These are phyloP conservation scores for Cranoglanis bouderius DNA, from an alignment of 2,113 vertebrate species.

Conservation along the genomic window DNA sequence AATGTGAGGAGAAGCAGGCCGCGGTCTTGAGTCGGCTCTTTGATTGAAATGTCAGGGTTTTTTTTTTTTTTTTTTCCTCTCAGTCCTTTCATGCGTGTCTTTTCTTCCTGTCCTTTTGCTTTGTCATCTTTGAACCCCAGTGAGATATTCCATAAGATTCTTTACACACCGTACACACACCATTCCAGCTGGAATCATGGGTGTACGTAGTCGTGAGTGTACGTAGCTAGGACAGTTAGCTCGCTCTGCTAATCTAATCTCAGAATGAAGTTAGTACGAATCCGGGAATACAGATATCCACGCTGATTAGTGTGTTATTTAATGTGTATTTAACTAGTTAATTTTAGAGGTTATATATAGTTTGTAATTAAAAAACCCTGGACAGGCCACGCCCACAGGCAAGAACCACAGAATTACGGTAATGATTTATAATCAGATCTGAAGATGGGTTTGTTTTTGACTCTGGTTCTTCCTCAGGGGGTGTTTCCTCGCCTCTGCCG, in stretches of 20 bases:
- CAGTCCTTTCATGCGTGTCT: background rate
- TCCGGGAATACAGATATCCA: too few species aligned
- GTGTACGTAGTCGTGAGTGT: too few species aligned
- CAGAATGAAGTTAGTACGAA: too few species aligned
- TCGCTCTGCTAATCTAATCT: too few species aligned
- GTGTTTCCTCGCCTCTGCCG: too few species aligned
- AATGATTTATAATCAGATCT: too few species aligned
- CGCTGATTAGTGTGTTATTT: background rate
- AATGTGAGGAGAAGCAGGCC: background rate
- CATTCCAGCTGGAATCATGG: background rate
- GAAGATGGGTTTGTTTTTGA: background rate
- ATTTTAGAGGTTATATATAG: background rate
- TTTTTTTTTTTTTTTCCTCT: background rate
- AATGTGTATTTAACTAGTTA: background rate
- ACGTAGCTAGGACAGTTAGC: too few species aligned
- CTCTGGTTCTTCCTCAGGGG: background rate
- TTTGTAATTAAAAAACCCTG: background rate
- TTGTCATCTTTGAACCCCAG: background rate
- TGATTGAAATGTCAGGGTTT: conserved; percentile 46
- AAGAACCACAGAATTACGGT: too few species aligned
- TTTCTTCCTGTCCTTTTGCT: background rate
- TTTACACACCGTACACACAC: background rate
- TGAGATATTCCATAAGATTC: background rate
- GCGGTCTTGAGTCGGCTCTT: background rate
- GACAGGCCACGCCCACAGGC: background rate